Evolutionary conservation across 2,888 invertebrate genomes (phyloP).

Genomic region (Apotomis capreana): DNA sequence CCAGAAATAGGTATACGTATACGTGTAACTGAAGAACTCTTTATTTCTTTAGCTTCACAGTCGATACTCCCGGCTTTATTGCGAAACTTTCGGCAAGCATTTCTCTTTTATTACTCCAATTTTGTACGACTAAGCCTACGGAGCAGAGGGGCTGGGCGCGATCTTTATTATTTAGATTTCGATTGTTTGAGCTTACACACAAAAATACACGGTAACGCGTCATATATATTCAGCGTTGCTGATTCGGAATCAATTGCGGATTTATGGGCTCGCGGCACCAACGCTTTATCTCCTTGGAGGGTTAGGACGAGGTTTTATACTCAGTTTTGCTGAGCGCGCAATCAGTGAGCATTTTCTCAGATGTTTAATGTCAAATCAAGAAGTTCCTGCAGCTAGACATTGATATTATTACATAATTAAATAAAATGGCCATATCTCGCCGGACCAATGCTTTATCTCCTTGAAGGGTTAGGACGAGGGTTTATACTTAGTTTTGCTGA

Average conservation of each 20-base stretch:
- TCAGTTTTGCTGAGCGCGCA: slow-evolving; percentile 8
- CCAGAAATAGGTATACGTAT: slow-evolving; percentile 15
- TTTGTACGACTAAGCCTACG: slow-evolving; percentile 81
- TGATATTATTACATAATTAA: too few species aligned
- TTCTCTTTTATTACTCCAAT: slow-evolving; percentile 83
- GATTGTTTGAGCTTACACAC: slow-evolving; percentile 58
- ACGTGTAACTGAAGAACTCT: slow-evolving; percentile 66
- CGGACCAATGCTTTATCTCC: slow-evolving; percentile 16
- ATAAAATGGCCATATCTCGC: too few species aligned
- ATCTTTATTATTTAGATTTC: slow-evolving; percentile 82
- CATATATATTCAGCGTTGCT: slow-evolving; percentile 41
- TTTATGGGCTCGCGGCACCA: slow-evolving; percentile 29
- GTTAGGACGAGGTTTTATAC: slow-evolving; percentile 8
- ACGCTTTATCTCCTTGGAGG: slow-evolving; percentile 13
- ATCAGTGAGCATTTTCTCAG: background rate
- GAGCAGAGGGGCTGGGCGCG: slow-evolving; percentile 64
- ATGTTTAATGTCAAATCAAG: too few species aligned
- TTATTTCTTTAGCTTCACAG: slow-evolving; percentile 82
- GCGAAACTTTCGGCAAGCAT: slow-evolving; percentile 82
- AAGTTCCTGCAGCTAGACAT: too few species aligned
- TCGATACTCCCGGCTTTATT: slow-evolving; percentile 83
- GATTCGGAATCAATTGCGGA: slow-evolving; percentile 42
- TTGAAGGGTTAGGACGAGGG: background rate
- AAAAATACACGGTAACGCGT: slow-evolving; percentile 44
- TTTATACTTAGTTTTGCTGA: slow-evolving; percentile 14